Conservation (phyloP, 30 jellyfish, hydroid and myxozoan genomes). For the Nemopilema nomurai region DNA sequence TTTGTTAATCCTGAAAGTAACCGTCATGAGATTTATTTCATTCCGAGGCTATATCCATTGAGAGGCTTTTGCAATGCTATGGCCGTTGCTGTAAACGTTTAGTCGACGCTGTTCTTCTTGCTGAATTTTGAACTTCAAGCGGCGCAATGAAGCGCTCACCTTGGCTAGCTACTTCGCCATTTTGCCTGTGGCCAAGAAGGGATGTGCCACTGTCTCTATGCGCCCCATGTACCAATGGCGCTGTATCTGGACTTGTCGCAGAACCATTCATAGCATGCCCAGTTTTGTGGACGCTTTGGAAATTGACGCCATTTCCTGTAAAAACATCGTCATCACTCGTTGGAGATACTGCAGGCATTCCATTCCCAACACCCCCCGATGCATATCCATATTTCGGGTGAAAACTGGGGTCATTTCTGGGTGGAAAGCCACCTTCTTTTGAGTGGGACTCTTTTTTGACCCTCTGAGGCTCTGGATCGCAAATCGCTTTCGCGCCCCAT, state of each 20-base stretch:
- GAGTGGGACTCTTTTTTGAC: background rate
- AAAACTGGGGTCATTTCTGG: conserved; percentile 19
- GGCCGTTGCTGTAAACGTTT: background rate
- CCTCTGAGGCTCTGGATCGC: background rate
- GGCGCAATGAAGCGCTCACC: background rate
- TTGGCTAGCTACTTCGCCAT: background rate
- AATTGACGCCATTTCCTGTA: background rate
- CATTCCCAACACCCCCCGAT: background rate
- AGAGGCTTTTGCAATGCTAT: background rate
- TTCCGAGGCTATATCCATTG: background rate
- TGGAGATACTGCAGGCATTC: background rate
- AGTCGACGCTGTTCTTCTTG: background rate
- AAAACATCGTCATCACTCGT: background rate
- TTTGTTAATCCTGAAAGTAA: background rate
- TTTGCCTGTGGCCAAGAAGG: background rate
- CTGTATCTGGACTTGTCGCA: background rate
- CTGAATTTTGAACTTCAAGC: background rate
- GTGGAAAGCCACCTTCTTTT: background rate
- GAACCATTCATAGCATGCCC: background rate
- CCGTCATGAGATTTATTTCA: background rate
- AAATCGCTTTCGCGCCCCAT: background rate
- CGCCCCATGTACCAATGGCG: background rate
- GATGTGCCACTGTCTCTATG: background rate
- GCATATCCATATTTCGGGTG: conserved; percentile 22
- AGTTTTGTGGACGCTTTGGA: background rate